Percentiles rank a stretch among this genome's conserved stretches.
These are phyloP conservation scores for Sparus aurata DNA, from an alignment of 2,797 vertebrate species.

Conservation along the genomic window DNA sequence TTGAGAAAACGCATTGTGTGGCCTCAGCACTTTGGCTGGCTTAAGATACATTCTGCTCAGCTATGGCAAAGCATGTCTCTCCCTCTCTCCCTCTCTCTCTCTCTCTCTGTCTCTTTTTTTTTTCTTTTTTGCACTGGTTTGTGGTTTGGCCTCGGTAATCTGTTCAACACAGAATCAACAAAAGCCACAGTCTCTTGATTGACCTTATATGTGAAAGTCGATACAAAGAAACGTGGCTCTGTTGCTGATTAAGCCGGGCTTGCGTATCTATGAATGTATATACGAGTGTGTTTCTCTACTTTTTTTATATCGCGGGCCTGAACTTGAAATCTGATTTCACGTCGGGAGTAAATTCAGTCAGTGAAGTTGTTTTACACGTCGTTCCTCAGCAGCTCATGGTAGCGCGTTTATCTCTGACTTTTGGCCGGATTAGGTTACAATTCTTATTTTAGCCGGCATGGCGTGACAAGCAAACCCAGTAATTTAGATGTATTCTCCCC, in stretches of 20 bases:
- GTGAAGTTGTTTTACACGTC: slow-evolving; percentile 69
- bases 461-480: slow-evolving; percentile 83
- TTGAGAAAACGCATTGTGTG: slow-evolving; percentile 79
- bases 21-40: slow-evolving; percentile 83
- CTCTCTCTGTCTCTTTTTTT: slow-evolving; percentile 4
- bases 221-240: slow-evolving; percentile 72
- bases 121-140: slow-evolving; percentile 45
- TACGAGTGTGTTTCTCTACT: slow-evolving; percentile 6
- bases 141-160: slow-evolving; percentile 79
- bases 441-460: slow-evolving; percentile 83
- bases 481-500: slow-evolving; percentile 84
- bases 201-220: slow-evolving; percentile 82
- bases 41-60: slow-evolving; percentile 75
- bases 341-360: slow-evolving; percentile 63
- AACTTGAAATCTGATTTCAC: slow-evolving; percentile 64
- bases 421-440: slow-evolving; percentile 80
- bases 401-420: slow-evolving; percentile 72
- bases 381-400: slow-evolving; percentile 73
- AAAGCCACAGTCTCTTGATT: slow-evolving; percentile 78
- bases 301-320: slow-evolving; percentile 32
- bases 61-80: slow-evolving; percentile 50
- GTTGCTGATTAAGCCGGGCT: slow-evolving; percentile 70
- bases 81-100: slow-evolving; percentile 5
- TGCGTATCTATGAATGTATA: slow-evolving; percentile 21
- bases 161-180: slow-evolving; percentile 82